A percentile compares a stretch with the other conserved stretches of the same genome.
Evolutionary conservation across 2,113 vertebrate genomes (phyloP).

Genomic region (Saguinus midas): DNA sequence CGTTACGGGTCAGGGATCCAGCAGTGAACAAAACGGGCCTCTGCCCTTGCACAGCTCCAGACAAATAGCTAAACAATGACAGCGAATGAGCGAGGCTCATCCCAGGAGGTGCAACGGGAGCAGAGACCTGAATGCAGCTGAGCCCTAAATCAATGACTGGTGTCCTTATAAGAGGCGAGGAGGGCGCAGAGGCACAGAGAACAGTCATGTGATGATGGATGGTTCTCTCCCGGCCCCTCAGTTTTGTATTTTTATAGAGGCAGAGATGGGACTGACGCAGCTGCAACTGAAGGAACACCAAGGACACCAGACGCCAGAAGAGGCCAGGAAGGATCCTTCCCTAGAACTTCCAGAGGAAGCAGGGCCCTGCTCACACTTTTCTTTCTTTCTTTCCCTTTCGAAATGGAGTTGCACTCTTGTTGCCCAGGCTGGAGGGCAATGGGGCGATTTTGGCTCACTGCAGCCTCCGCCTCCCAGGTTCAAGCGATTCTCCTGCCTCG

Average conservation of each 20-base stretch:
- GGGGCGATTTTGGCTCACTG: too few relatives aligned
- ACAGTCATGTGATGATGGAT: not conserved
- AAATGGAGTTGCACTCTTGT: not conserved
- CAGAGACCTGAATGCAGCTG: not conserved
- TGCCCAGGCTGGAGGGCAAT: not conserved
- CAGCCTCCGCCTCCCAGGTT: too few relatives aligned
- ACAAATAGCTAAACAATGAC: fast-evolving
- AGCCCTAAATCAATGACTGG: not conserved
- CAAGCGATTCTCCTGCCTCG: too few relatives aligned
- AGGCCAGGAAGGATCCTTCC: not conserved
- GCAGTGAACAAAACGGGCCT: not conserved
- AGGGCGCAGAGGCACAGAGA: not conserved
- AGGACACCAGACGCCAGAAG: not conserved
- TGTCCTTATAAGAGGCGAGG: not conserved
- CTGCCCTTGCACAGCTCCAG: too few relatives aligned
- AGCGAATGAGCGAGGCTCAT: not conserved
- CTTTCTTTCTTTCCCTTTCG: not conserved
- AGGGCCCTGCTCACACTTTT: too few relatives aligned
- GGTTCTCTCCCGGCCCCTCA: too few relatives aligned
- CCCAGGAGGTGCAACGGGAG: not conserved
- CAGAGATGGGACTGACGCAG: not conserved
- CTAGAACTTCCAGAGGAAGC: not conserved
- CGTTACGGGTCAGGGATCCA: not conserved
- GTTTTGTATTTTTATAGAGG: not conserved
- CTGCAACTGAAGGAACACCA: not conserved